Evolutionary conservation across 2,888 invertebrate species (phyloP), one percentile per base, ranked within the genome.

Genomic region (Scaptomyza parva): DNA sequence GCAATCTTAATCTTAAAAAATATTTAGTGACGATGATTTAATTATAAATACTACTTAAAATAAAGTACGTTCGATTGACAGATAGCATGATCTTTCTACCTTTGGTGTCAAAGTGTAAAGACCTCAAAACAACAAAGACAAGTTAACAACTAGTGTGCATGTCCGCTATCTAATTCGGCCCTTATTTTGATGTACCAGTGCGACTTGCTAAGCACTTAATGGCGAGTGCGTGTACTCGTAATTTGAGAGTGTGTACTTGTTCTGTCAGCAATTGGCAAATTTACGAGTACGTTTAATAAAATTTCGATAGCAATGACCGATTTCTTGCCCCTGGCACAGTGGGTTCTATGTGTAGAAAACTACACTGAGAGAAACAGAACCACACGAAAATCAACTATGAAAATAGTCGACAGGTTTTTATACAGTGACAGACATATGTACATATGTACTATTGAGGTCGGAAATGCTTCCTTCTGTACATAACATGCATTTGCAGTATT

Each of bases 201-300:
- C 47, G 63, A 54, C 40, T 64, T 45, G 40, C 40, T 30, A 9
- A 33, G 26, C 37, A 50, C 12, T 50, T 51, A 17, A 50, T 35
- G 43, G 20, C 26, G 59, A 63, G 30, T 9, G 26, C 26, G 26
- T 28, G 57, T 39, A 62, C 58, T 55, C 54, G 54, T 18, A 3
- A 30, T 30, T 9, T 57, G 57, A 65, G 57, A 77, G 55, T 55
- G 66, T 62, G 60, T 68, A 63, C 67, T 69, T 45, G 52, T 63
- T 60, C 63, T 55, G 61, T 62, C 59, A 68, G 70, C 74, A 82
- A 80, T 82, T 80, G 80, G 83, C 74, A 77, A 82, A 80, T 80
- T 80, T 82, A 79, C 76, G 79, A 78, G 70, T 64, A 54, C 53
- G 69, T 79, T 71, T 67, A 82, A 79, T 71, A 67, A 70, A 50